phyloP scores from a whole-genome alignment of 2,888 invertebrate species.

The Drosophila fungiperda region DNA sequence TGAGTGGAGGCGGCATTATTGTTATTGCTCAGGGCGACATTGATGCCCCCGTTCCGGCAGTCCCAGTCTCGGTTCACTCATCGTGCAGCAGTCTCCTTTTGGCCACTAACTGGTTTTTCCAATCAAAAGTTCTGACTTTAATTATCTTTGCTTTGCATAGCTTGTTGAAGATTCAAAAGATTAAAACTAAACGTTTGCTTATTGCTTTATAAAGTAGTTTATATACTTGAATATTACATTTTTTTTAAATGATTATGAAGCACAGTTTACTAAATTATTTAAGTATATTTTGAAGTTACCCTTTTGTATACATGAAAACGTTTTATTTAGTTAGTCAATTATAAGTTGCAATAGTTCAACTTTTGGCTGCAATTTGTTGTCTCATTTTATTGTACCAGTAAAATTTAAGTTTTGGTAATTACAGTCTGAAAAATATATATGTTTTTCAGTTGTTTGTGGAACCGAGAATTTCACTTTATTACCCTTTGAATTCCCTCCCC shows the following conservation, averaged over 20 bases:
- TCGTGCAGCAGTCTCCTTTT: constrained; percentile 10
- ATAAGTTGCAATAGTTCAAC: neutral
- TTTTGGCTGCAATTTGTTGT: neutral
- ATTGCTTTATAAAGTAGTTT: neutral
- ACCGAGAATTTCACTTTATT: neutral
- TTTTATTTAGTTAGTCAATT: neutral
- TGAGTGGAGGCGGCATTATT: constrained; percentile 53
- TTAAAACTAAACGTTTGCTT: neutral
- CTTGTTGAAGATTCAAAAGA: neutral
- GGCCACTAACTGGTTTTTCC: constrained; percentile 38
- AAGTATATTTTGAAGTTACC: neutral
- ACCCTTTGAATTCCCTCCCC: too few species aligned
- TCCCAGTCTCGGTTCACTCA: constrained; percentile 5
- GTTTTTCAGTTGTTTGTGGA: neutral
- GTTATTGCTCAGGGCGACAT: constrained; percentile 51
- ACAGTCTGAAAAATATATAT: too few species aligned
- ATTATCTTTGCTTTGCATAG: constrained; percentile 21
- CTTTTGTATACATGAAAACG: neutral
- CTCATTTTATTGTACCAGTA: neutral
- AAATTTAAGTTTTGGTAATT: neutral
- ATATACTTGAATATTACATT: neutral
- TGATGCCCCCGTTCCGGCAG: constrained; percentile 14
- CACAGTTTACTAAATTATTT: neutral
- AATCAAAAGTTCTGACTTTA: constrained; percentile 26
- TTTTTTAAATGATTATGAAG: neutral